Percentiles rank a stretch among this genome's conserved stretches.
Conservation (phyloP, 2,797 vertebrate species). For the Bucorvus abyssinicus region DNA sequence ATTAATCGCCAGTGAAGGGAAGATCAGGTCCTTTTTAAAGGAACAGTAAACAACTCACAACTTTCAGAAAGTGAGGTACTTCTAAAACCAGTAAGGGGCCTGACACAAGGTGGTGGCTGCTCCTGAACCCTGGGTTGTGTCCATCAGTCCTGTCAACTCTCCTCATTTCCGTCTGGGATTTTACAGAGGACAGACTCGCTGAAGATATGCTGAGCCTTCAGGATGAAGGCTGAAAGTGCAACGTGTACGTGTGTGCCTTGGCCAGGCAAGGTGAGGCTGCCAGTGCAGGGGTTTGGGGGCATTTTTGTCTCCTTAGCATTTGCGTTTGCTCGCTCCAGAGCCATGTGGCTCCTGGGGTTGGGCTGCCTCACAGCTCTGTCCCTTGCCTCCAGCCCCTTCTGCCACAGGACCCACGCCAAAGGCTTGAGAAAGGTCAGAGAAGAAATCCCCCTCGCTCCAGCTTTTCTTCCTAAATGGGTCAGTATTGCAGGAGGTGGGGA, state of each 20-base stretch:
- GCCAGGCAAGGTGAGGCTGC: not conserved
- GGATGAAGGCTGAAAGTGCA: not conserved
- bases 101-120: not conserved
- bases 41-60: not conserved
- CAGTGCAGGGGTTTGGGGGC: not conserved
- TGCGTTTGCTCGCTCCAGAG: not conserved
- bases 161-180: not conserved
- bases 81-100: not conserved
- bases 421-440: not conserved
- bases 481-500: not conserved
- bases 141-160: not conserved
- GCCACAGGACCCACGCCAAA: not conserved
- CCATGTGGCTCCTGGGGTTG: accelerated
- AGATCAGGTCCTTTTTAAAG: not conserved
- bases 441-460: not conserved
- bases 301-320: not conserved
- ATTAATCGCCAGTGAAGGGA: not conserved
- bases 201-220: not conserved
- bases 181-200: not conserved
- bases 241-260: not conserved
- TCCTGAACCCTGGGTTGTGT: not conserved
- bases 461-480: not conserved
- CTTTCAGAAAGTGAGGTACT: not conserved
- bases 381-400: not conserved
- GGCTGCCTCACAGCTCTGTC: not conserved